Conservation (phyloP, 2,888 invertebrate species). For the Epinotia nisella region DNA sequence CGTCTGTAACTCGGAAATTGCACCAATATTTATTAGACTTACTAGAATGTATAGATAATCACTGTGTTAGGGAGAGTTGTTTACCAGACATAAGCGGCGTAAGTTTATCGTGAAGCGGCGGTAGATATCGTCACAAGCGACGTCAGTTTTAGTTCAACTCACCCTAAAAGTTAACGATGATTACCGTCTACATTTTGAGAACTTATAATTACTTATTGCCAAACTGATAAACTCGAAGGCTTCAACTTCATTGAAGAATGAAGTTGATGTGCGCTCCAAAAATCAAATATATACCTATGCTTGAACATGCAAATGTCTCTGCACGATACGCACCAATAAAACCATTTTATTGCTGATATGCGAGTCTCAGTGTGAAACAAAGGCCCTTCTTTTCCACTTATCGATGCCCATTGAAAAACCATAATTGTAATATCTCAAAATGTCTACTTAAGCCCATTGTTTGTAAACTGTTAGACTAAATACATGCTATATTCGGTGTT, state of each 20-base stretch:
- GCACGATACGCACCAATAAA: neutral
- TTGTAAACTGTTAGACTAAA: constrained; percentile 40
- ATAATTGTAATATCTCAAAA: constrained; percentile 38
- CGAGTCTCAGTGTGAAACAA: neutral
- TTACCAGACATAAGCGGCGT: neutral
- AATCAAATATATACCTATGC: neutral
- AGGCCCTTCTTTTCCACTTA: no score
- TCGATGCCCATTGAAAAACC: neutral
- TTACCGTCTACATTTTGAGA: constrained; percentile 32
- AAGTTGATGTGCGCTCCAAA: neutral
- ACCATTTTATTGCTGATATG: neutral
- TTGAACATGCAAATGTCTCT: neutral
- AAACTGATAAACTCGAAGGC: neutral
- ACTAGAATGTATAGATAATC: constrained; percentile 37
- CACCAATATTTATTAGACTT: constrained; percentile 44
- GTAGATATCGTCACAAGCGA: neutral
- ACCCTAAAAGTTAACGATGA: constrained; percentile 24
- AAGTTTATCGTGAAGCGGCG: neutral
- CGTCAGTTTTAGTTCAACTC: constrained; percentile 22
- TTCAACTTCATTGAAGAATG: neutral
- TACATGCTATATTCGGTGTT: constrained; percentile 45
- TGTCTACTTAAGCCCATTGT: constrained; percentile 37
- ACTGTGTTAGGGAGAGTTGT: constrained; percentile 40
- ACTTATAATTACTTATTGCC: constrained; percentile 24
- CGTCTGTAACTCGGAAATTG: constrained; percentile 38